Conservation (phyloP, 2,888 invertebrate genomes). For the Fragum sueziense region DNA sequence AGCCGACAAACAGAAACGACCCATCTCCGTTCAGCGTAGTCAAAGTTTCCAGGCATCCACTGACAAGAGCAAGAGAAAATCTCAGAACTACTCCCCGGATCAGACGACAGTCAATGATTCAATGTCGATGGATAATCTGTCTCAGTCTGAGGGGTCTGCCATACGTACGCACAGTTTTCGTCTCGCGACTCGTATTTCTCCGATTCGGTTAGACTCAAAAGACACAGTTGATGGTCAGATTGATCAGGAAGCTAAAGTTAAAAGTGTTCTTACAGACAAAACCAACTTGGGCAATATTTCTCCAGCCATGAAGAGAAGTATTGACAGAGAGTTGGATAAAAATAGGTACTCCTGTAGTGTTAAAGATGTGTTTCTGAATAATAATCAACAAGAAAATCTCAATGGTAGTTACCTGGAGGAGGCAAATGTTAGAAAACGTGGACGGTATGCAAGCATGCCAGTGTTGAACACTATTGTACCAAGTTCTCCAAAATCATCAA, state of each 20-base stretch:
- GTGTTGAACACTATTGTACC: conserved; percentile 48
- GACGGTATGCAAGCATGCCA: conserved; percentile 70
- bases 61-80: conserved; percentile 62
- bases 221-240: conserved; percentile 33
- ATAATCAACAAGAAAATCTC: conserved; percentile 29
- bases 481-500: conserved; percentile 40
- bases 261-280: conserved; percentile 26
- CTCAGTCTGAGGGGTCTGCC: conserved; percentile 47
- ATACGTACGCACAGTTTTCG: conserved; percentile 73
- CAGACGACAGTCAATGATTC: conserved; percentile 29
- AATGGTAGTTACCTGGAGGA: conserved; percentile 53
- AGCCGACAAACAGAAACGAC: conserved; percentile 31
- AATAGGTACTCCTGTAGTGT: conserved; percentile 15
- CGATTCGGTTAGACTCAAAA: conserved; percentile 65
- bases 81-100: conserved; percentile 47
- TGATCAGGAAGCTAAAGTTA: neutral
- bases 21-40: conserved; percentile 49
- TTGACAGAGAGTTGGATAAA: conserved; percentile 42
- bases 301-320: conserved; percentile 42
- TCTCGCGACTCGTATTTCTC: conserved; percentile 69
- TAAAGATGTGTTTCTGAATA: conserved; percentile 21
- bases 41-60: conserved; percentile 74
- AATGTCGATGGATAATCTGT: conserved; percentile 52
- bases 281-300: conserved; percentile 44
- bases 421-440: conserved; percentile 35